phyloP scores from a whole-genome alignment of 2,113 vertebrate species.

The Hystrix brachyura region DNA sequence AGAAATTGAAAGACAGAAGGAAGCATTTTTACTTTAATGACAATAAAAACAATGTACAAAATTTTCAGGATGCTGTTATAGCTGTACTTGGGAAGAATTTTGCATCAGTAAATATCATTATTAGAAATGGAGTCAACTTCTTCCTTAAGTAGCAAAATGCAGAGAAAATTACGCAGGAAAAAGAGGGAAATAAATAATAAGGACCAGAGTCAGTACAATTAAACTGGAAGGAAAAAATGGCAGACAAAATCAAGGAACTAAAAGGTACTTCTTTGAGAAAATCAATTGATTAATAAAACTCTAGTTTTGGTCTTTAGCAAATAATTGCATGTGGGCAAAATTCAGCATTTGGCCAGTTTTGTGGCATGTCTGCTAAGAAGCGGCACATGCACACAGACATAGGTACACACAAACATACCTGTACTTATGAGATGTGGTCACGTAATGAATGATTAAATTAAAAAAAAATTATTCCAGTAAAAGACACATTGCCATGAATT shows the following conservation, averaged over 20 bases:
- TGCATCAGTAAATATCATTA: background rate
- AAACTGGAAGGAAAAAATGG: background rate
- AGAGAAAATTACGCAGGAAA: background rate
- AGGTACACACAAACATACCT: background rate
- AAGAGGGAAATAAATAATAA: background rate
- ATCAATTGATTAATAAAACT: background rate
- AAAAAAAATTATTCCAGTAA: background rate
- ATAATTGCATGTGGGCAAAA: background rate
- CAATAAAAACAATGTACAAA: background rate
- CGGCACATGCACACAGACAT: background rate
- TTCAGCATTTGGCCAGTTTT: background rate
- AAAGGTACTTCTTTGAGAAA: background rate
- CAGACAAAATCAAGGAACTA: background rate
- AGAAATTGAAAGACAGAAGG: background rate
- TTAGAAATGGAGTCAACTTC: background rate
- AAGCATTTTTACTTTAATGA: background rate
- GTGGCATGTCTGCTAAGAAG: background rate
- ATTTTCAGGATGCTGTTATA: background rate
- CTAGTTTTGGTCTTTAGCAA: fast-evolving
- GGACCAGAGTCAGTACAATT: background rate
- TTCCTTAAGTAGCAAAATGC: background rate
- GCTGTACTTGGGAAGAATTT: background rate
- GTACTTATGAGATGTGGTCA: background rate
- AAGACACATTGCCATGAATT: no score
- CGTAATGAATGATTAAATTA: background rate